Conservation (phyloP, 2,888 invertebrate genomes). For the Agonopterix alstromeriana region DNA sequence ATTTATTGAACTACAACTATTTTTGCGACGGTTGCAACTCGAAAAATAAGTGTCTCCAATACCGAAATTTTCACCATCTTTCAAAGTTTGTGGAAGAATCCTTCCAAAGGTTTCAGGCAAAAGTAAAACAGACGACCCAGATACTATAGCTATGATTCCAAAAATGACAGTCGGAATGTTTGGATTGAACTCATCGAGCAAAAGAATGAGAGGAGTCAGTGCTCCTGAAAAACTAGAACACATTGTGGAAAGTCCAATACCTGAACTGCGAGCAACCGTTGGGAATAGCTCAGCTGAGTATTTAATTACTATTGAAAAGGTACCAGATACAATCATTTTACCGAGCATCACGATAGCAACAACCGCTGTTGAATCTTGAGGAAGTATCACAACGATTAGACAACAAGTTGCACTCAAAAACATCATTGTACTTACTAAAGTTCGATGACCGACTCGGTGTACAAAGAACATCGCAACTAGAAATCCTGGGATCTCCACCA, state of each 20-base stretch:
- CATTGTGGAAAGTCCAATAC: constrained; percentile 90
- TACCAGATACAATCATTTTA: constrained; percentile 89
- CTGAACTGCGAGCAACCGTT: constrained; percentile 89
- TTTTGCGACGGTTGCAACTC: constrained; percentile 71
- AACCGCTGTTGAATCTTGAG: constrained; percentile 77
- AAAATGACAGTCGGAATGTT: constrained; percentile 87
- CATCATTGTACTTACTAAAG: constrained; percentile 86
- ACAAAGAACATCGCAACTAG: constrained; percentile 82
- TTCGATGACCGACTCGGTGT: constrained; percentile 85
- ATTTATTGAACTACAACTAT: constrained; percentile 46
- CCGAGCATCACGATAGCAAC: constrained; percentile 85
- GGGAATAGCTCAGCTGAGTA: constrained; percentile 92
- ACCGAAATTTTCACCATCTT: constrained; percentile 91
- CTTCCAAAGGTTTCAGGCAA: constrained; percentile 89
- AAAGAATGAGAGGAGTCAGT: constrained; percentile 84
- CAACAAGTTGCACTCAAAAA: constrained; percentile 87
- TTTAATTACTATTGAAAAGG: constrained; percentile 90
- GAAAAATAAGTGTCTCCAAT: constrained; percentile 89
- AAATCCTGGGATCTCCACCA: constrained; percentile 90
- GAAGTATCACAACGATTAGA: constrained; percentile 82
- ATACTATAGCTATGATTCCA: constrained; percentile 83
- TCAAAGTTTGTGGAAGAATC: constrained; percentile 87
- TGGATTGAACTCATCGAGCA: constrained; percentile 86
- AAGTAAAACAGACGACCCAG: constrained; percentile 84
- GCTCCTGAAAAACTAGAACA: constrained; percentile 89